A percentile compares a stretch with the other conserved stretches of the same genome.
Evolutionary conservation across 2,113 vertebrate genomes (phyloP).

Genomic region (Dasypus novemcinctus): DNA sequence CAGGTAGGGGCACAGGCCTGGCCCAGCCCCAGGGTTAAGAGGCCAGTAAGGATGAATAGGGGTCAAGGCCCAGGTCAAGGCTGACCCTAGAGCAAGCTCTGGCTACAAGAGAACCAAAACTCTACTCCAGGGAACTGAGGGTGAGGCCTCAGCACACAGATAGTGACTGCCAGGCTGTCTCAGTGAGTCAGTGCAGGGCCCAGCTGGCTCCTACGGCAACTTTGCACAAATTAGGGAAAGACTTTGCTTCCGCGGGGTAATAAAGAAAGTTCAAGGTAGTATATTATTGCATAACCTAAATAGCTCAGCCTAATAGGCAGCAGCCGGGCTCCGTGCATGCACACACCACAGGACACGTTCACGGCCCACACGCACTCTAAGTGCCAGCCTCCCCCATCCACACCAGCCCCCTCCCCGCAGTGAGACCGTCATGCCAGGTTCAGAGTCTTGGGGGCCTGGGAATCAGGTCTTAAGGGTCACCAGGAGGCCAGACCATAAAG

Average conservation of each 20-base stretch:
- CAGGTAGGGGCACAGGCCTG: neutral
- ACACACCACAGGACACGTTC: too few species aligned
- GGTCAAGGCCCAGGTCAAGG: neutral
- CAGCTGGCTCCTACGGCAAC: neutral
- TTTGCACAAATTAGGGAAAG: neutral
- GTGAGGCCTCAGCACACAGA: rapidly evolving
- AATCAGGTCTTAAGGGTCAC: neutral
- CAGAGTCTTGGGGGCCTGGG: neutral
- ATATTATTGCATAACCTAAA: neutral
- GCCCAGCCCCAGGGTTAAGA: neutral
- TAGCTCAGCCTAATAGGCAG: neutral
- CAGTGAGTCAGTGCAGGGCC: neutral
- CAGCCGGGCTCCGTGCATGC: too few species aligned
- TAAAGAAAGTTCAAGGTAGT: neutral
- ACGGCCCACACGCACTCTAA: neutral
- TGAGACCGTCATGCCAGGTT: neutral
- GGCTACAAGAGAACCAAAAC: neutral
- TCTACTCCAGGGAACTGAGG: neutral
- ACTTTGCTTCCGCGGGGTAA: neutral
- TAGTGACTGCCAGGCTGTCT: neutral
- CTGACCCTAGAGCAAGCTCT: neutral
- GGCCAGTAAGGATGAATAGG: neutral
- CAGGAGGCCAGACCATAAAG: neutral
- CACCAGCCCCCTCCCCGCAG: too few species aligned
- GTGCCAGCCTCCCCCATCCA: rapidly evolving